Conservation (phyloP, 92 coral and sea anemone species). For the Pocillopora meandrina region DNA sequence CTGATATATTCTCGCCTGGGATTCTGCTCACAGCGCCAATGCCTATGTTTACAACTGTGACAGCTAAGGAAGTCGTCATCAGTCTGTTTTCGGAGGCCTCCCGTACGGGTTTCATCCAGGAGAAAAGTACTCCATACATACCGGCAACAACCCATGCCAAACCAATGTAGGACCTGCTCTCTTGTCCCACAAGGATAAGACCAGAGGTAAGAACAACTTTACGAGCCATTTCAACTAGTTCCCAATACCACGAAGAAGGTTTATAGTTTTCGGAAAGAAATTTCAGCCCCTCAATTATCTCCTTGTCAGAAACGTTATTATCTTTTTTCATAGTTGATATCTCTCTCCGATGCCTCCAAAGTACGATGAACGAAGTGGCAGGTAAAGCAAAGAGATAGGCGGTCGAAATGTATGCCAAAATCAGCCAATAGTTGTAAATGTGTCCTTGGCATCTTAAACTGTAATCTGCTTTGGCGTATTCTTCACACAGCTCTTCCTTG, state of each 20-base stretch:
- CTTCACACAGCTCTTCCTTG: neutral
- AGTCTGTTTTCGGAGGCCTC: neutral
- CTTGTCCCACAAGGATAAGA: slow-evolving; percentile 5
- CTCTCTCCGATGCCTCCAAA: neutral
- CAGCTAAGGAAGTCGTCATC: slow-evolving; percentile 2
- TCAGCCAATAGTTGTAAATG: neutral
- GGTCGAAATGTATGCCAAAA: neutral
- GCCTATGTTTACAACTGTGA: neutral
- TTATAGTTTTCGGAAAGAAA: neutral
- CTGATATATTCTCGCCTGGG: neutral
- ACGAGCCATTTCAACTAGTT: slow-evolving; percentile 4
- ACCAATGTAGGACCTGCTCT: neutral
- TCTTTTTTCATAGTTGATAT: neutral
- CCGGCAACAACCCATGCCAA: neutral
- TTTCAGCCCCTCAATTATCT: neutral
- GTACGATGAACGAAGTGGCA: neutral
- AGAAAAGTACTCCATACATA: slow-evolving; percentile 1
- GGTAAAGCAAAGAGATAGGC: neutral
- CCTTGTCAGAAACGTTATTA: neutral
- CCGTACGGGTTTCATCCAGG: neutral
- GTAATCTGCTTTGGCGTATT: slow-evolving; percentile 1
- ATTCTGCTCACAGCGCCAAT: slow-evolving; percentile 4
- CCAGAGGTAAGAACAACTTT: neutral
- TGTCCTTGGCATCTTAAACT: neutral
- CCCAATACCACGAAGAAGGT: neutral